Evolutionary conservation across 2,113 vertebrate species (phyloP).

Genomic region (Trematocara unimaculatum): DNA sequence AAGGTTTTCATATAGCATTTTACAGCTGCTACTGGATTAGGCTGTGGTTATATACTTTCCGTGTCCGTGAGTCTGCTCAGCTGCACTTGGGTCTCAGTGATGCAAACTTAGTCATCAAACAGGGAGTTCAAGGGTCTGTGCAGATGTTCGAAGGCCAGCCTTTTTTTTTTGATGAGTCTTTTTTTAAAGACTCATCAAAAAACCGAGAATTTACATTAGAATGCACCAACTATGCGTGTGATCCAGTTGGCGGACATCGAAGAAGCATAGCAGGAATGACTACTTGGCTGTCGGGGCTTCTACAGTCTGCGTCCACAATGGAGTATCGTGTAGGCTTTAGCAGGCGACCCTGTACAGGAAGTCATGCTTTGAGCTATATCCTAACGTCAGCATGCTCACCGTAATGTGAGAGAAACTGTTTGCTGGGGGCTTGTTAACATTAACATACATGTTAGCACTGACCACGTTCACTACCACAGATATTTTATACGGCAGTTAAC

Average conservation of each 20-base stretch:
- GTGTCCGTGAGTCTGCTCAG: neutral
- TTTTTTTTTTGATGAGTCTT: neutral
- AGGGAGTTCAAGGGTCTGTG: neutral
- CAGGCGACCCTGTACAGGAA: neutral
- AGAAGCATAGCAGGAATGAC: neutral
- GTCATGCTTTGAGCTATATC: neutral
- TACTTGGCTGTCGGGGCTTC: neutral
- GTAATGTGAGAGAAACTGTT: neutral
- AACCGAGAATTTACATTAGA: neutral
- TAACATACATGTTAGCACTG: neutral
- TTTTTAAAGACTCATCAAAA: neutral
- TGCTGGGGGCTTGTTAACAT: neutral
- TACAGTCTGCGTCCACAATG: fast-evolving
- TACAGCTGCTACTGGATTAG: neutral
- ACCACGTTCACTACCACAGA: neutral
- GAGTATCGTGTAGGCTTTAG: neutral
- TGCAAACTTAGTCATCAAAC: neutral
- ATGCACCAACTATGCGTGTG: neutral
- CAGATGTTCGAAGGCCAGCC: fast-evolving
- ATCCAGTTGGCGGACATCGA: neutral
- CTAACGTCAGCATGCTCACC: neutral
- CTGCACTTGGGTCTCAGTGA: neutral
- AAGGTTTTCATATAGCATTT: neutral
- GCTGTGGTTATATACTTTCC: neutral
- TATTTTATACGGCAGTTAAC: neutral